Percentiles rank a stretch among this genome's conserved stretches.
Evolutionary conservation across 1,140 invertebrate genomes (phyloP).

Genomic region (Chelonus insularis): DNA sequence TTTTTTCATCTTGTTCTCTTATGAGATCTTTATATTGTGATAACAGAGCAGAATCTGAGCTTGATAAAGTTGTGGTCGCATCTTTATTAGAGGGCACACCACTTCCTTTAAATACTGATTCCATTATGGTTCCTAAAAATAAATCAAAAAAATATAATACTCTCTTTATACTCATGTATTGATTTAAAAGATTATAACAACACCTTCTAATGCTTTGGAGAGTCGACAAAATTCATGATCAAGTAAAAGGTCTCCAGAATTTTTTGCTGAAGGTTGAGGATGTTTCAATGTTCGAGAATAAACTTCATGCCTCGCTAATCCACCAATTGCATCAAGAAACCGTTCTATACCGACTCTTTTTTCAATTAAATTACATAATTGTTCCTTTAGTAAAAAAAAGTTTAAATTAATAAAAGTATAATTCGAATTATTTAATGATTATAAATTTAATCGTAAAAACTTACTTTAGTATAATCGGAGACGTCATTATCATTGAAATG

Average conservation of each 20-base stretch:
- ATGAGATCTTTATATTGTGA: conserved; percentile 88
- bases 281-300: conserved; percentile 92
- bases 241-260: conserved; percentile 79
- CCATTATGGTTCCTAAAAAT: conserved; percentile 58
- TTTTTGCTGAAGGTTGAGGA: conserved; percentile 81
- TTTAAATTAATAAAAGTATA: too few relatives aligned
- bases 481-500: conserved; percentile 90
- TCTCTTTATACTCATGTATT: not conserved
- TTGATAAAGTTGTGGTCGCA: conserved; percentile 40
- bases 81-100: conserved; percentile 46
- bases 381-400: too few relatives aligned
- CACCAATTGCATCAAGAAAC: conserved; percentile 83
- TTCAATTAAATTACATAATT: conserved; percentile 82
- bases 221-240: conserved; percentile 95
- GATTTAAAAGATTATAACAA: conserved; percentile 21
- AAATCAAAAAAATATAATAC: conserved; percentile 24
- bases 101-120: conserved; percentile 61
- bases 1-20: conserved; percentile 79
- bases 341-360: conserved; percentile 91
- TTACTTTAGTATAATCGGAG: conserved; percentile 36
- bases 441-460: too few relatives aligned
- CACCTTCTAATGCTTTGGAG: conserved; percentile 78
- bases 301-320: conserved; percentile 85
- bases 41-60: conserved; percentile 66
- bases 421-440: too few relatives aligned